Percentiles rank a stretch among this genome's conserved stretches.
phyloP scores from a whole-genome alignment of 2,888 invertebrate genomes.

The Eustalomyia histrio region DNA sequence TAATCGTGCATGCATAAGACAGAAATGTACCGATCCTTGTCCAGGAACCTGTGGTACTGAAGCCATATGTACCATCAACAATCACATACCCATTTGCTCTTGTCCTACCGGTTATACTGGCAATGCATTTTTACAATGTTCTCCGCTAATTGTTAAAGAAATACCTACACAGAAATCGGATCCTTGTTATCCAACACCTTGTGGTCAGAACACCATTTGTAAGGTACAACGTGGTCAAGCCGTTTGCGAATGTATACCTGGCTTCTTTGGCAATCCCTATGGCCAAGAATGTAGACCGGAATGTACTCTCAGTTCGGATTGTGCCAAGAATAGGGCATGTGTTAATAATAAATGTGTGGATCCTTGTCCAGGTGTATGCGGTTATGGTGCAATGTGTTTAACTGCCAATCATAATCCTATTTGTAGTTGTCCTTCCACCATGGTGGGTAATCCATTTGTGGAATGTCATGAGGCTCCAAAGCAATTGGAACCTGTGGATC shows the following conservation, averaged over 20 bases:
- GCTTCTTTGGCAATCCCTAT: conserved; percentile 85
- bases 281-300: conserved; percentile 88
- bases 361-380: conserved; percentile 90
- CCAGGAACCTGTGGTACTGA: conserved; percentile 90
- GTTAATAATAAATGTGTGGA: conserved; percentile 89
- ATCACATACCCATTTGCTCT: conserved; percentile 84
- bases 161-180: conserved; percentile 75
- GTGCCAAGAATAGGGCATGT: conserved; percentile 87
- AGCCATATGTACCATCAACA: conserved; percentile 87
- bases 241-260: conserved; percentile 87
- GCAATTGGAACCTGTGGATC: conserved; percentile 81
- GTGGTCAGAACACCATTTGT: conserved; percentile 89
- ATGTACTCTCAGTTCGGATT: conserved; percentile 90
- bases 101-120: conserved; percentile 84
- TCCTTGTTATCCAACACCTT: conserved; percentile 87
- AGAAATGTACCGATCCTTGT: conserved; percentile 91
- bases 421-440: conserved; percentile 87
- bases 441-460: conserved; percentile 90
- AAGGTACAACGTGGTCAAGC: conserved; percentile 81
- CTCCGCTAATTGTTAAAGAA: conserved; percentile 71
- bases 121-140: conserved; percentile 83
- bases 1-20: conserved; percentile 89
- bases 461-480: conserved; percentile 81
- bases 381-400: conserved; percentile 87
- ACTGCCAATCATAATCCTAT: conserved; percentile 92